Evolutionary conservation across 2,797 vertebrate genomes (phyloP), one percentile per base, ranked within the genome.

Genomic region (Arnoldichthys spilopterus): DNA sequence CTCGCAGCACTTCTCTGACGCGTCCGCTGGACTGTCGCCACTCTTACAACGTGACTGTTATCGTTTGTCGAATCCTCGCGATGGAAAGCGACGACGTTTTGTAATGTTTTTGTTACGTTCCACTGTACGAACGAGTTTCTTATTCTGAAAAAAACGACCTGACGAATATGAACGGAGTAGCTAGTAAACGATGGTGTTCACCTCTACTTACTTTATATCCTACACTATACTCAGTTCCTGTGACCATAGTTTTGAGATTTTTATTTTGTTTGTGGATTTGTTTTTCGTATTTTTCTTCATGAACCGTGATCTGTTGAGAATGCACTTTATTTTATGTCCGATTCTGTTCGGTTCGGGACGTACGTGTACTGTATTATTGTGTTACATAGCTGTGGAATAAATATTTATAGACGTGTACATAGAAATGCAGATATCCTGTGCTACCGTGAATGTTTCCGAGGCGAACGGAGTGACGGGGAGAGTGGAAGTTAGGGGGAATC

Each of bases 321-420:
- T 91, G 94, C 93, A 94, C 94, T 95, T 94, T 95, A 94, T 92
- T 92, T 91, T 68, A 72, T 87, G 82, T 74, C 69, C 67, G 51
- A 73, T 83, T 73, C 78, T 70, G 64, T 86, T 88, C 85, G 88
- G 88, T 86, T 45, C 5, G 24, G 67, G 76, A 89, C 78, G 73
- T 86, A 84, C 82, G 86, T 62, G 67, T 86, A 90, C 87, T 90
- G 80, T 90, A 86, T 86, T 79, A 40, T 37, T 82, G 63, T 76
- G 79, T 89, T 88, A 80, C 72, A 68, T 83, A 82, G 67, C 73
- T 78, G 83, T 85, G 84, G 62, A 75, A 77, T 81, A 32, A 83
- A 51, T 54, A 82, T 86, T 85, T 88, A 85, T 67, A 79, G 78
- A 81, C 76, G 53, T 83, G 82, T 83, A 83, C 70, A 81, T 70